phyloP scores from a whole-genome alignment of 2,888 invertebrate genomes.

The Leptodirus hochenwartii region DNA sequence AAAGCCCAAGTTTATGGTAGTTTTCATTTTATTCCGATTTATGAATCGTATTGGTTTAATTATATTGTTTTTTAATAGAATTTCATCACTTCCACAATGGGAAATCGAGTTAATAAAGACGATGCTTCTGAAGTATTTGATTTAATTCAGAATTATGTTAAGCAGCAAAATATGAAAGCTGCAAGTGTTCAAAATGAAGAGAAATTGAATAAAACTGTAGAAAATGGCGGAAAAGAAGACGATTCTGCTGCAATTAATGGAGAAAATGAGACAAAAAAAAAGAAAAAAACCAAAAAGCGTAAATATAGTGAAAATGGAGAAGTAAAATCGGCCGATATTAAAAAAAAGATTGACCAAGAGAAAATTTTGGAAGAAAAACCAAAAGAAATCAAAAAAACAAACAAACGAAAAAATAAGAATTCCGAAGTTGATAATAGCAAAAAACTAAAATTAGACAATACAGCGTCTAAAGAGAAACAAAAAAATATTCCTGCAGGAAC shows the following conservation, averaged over 20 bases:
- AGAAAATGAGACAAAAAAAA: too few species aligned
- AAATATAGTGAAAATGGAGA: slow-evolving; percentile 9
- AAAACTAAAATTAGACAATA: slow-evolving; percentile 8
- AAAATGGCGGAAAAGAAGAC: too few species aligned
- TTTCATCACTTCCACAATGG: slow-evolving; percentile 44
- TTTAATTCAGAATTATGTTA: too few species aligned
- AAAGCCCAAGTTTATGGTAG: slow-evolving; percentile 54
- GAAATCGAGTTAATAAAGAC: slow-evolving; percentile 33
- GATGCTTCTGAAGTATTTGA: slow-evolving; percentile 53
- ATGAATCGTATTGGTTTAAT: too few species aligned
- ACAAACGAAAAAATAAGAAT: slow-evolving; percentile 9
- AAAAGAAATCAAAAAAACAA: slow-evolving; percentile 18
- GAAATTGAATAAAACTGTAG: too few species aligned
- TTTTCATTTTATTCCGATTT: slow-evolving; percentile 12
- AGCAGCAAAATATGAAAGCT: too few species aligned
- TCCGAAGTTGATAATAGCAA: slow-evolving; percentile 16
- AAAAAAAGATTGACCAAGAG: too few species aligned
- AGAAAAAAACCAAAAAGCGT: slow-evolving; percentile 16
- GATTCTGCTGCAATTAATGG: too few species aligned
- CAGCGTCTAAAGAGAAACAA: not conserved
- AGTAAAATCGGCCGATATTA: too few species aligned
- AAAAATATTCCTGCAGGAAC: slow-evolving; percentile 6
- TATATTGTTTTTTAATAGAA: too few species aligned
- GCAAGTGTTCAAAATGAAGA: too few species aligned
- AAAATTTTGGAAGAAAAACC: slow-evolving; percentile 4